Base-by-base conservation (phyloP, 2,888 invertebrate species). In the Atrina japonica region DNA sequence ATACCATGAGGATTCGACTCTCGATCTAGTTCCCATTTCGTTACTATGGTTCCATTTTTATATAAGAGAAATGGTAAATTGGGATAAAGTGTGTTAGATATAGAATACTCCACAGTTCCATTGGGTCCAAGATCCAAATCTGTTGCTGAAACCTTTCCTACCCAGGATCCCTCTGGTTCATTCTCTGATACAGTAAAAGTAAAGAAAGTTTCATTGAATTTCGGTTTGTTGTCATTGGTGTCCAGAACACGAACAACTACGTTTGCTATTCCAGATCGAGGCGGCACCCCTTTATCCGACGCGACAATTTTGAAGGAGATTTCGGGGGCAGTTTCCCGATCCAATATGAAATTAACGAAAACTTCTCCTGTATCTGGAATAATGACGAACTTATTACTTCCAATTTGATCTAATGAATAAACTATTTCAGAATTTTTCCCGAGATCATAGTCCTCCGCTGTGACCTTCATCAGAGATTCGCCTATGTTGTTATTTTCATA, bases 401-500 rank as follows among this genome's bases (percentile, higher is more conserved):
- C 66, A 7, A 70, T 70, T 35, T 70, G 70, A 9, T 70, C 27
- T 1, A 83, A 65, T 7, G 70, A 73, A 67, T 81, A 85, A n/a
- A 70, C 69, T 35, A 85, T 76, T 47, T 80, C 74, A 3, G 80
- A 76, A 65, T 86, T 85, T 29, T 76, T 70, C 0, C 82, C 83
- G 11, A 65, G 58, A 50, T 84, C 86, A 14, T 64, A 59, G 63
- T 86, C 86, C 7, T 66, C 60, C 0, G 86, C 85, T 6, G 66
- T 53, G 0, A 86, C 86, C 40, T 59, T 65, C 0, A 78, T 68
- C 30, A 86, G 60, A 11, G 77, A 64, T 35, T 76, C 79, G 14
- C 85, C 83, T 1, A 81, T 74, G n/a, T 70, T 63, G 56, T 83
- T 83, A 66, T 83, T 83, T 72, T 86, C 86, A 18, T 72, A 68